phyloP scores from a whole-genome alignment of 2,888 invertebrate species.

The Acanthosoma haemorrhoidale region DNA sequence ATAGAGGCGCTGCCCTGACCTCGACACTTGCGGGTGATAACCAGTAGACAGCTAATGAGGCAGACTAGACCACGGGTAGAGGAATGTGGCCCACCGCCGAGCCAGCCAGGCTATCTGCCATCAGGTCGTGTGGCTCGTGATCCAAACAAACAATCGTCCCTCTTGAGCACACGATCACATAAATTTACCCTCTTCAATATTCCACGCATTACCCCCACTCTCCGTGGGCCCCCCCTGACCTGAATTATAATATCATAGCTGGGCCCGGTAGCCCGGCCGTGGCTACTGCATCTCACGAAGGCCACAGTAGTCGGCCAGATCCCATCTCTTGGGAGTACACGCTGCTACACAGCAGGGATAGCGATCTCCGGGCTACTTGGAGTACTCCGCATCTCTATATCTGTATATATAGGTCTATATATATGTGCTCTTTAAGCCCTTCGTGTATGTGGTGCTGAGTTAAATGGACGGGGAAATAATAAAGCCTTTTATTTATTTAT shows the following conservation, averaged over 20 bases:
- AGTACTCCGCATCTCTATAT: background rate
- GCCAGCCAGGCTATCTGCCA: background rate
- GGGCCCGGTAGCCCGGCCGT: no score
- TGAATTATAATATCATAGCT: conserved; percentile 1
- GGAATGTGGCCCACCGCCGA: background rate
- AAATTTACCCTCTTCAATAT: conserved; percentile 25
- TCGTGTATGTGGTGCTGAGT: no score
- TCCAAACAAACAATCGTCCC: conserved; percentile 9
- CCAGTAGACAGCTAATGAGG: conserved; percentile 1
- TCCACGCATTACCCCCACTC: conserved; percentile 16
- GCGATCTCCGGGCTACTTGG: background rate
- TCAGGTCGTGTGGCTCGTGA: conserved; percentile 16
- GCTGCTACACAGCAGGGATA: background rate
- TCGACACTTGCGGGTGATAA: background rate
- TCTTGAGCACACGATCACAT: conserved; percentile 19
- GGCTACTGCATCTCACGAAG: background rate
- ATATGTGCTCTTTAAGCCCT: no score
- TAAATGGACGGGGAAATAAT: no score
- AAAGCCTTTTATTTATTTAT: no score
- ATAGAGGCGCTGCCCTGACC: no score
- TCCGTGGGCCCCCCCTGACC: background rate
- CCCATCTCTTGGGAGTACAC: background rate
- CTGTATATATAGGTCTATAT: no score
- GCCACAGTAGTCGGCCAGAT: background rate
- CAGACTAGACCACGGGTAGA: background rate